These are phyloP conservation scores for Tenthredo scrophulariae DNA, from an alignment of 2,888 invertebrate species.

Conservation along the genomic window DNA sequence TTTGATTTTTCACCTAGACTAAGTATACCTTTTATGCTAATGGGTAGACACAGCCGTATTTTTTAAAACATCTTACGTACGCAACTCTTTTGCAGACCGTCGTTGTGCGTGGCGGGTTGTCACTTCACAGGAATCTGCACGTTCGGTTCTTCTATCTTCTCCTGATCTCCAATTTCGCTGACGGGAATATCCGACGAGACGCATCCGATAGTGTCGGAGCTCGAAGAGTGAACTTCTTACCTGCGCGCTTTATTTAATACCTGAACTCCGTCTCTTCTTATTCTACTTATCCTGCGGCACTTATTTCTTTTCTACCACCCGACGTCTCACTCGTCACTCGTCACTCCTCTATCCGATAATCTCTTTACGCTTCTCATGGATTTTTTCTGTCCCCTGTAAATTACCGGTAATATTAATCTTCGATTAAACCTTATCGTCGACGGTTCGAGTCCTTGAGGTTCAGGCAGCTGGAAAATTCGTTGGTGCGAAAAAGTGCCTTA, in stretches of 20 bases:
- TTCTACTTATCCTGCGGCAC: background rate
- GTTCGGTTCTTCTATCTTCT: slow-evolving; percentile 9
- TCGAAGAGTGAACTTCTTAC: background rate
- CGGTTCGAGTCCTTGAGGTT: slow-evolving; percentile 53
- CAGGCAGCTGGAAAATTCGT: slow-evolving; percentile 65
- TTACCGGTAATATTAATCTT: slow-evolving; percentile 72
- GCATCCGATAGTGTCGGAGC: background rate
- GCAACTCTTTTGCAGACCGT: background rate
- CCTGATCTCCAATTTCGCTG: slow-evolving; percentile 42
- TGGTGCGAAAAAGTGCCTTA: slow-evolving; percentile 64
- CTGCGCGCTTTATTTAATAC: background rate
- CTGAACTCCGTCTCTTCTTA: background rate
- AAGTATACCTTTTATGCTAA: background rate
- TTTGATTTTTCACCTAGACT: background rate
- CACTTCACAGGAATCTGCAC: background rate
- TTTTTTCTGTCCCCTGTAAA: slow-evolving; percentile 53
- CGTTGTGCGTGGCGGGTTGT: background rate
- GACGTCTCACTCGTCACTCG: background rate
- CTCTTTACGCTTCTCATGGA: slow-evolving; percentile 2
- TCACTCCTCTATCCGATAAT: slow-evolving; percentile 17
- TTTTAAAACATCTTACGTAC: background rate
- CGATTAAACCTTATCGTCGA: slow-evolving; percentile 71
- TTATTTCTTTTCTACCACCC: background rate
- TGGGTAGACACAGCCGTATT: background rate
- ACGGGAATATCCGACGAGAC: slow-evolving; percentile 10